Evolutionary conservation across 2,113 vertebrate species (phyloP).

Genomic region (Chaetorhynchus papuensis): DNA sequence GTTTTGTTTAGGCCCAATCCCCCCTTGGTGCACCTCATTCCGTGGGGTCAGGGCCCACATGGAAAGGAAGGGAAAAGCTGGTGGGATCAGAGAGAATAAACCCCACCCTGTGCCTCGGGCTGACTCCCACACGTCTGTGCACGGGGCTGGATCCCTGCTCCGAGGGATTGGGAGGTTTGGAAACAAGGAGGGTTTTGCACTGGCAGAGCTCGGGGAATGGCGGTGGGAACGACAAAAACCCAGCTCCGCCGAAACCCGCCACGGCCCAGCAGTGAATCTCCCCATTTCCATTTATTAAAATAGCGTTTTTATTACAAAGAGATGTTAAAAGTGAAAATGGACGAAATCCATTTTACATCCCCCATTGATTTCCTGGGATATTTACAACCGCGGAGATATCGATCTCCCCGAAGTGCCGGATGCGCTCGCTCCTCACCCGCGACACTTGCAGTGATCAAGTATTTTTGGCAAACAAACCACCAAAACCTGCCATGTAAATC

Average conservation of each 20-base stretch:
- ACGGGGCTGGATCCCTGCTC: background rate
- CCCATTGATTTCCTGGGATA: slow-evolving; percentile 1
- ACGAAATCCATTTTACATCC: background rate
- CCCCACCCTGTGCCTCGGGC: background rate
- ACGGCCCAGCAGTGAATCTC: background rate
- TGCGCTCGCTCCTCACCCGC: background rate
- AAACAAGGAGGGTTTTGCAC: background rate
- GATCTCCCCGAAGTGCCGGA: slow-evolving; percentile 34
- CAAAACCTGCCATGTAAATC: fast-evolving
- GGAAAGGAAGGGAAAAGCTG: background rate
- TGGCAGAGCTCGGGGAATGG: background rate
- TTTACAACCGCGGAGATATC: slow-evolving; percentile 33
- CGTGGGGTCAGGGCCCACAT: fast-evolving
- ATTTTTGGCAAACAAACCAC: background rate
- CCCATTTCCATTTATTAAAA: slow-evolving; percentile 13
- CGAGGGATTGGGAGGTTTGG: background rate
- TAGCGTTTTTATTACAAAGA: slow-evolving; percentile 1
- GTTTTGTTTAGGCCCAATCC: background rate
- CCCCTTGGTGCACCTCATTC: fast-evolving
- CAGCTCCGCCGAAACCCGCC: fast-evolving
- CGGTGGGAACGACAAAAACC: fast-evolving
- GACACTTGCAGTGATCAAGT: background rate
- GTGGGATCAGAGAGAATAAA: background rate
- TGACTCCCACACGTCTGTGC: background rate
- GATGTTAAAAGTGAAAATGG: slow-evolving; percentile 10